Evolutionary conservation across 2,113 vertebrate species (phyloP).

Genomic region (Heterochromis multidens): DNA sequence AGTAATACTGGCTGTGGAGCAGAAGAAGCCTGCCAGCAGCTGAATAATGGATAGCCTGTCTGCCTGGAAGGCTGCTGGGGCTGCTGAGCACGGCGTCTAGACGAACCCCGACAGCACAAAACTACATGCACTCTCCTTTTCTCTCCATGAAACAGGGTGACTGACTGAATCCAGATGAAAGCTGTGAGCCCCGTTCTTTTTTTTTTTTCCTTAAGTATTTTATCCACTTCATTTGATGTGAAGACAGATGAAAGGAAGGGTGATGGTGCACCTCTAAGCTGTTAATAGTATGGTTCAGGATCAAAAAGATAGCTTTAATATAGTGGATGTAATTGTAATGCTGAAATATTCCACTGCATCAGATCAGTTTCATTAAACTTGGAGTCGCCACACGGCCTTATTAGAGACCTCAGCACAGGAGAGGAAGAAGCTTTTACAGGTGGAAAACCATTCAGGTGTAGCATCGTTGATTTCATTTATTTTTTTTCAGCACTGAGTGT

Average conservation of each 20-base stretch:
- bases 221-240: slow-evolving; percentile 8
- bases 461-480: neutral
- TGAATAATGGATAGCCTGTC: slow-evolving; percentile 58
- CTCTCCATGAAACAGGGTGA: neutral
- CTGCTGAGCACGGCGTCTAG: slow-evolving; percentile 34
- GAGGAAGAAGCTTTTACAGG: neutral
- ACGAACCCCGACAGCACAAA: slow-evolving; percentile 1
- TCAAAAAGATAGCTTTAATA: neutral
- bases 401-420: neutral
- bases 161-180: slow-evolving; percentile 1
- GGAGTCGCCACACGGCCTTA: neutral
- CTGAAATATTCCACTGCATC: neutral
- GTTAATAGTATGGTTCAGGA: neutral
- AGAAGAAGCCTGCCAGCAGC: slow-evolving; percentile 34
- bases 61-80: slow-evolving; percentile 28
- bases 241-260: neutral
- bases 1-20: slow-evolving; percentile 23
- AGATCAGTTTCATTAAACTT: neutral
- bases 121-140: neutral
- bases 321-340: neutral
- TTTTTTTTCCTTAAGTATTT: neutral
- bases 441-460: neutral
- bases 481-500: neutral
- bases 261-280: neutral
- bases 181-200: neutral